Evolutionary conservation across 2,888 invertebrate genomes (phyloP).

Genomic region (Alsophila aescularia): DNA sequence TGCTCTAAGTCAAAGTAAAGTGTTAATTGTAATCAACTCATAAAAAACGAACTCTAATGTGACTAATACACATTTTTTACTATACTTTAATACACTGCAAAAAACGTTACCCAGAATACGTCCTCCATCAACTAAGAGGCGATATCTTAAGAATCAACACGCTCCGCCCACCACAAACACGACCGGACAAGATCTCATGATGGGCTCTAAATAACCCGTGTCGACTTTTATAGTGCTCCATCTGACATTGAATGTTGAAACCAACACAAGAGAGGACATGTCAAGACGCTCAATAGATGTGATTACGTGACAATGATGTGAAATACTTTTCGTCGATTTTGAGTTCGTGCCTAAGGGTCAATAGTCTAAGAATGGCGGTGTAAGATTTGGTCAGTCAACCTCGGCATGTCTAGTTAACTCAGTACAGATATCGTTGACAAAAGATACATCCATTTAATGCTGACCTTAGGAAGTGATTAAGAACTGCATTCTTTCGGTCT

Average conservation of each 20-base stretch:
- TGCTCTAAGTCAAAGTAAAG: too few relatives aligned
- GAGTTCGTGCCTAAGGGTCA: slow-evolving; percentile 15
- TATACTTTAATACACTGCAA: not conserved
- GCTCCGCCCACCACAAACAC: slow-evolving; percentile 67
- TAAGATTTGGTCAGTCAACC: slow-evolving; percentile 10
- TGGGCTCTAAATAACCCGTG: slow-evolving; percentile 68
- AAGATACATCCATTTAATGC: not conserved
- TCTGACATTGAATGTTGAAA: slow-evolving; percentile 68
- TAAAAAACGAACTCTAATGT: too few relatives aligned
- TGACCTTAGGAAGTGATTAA: too few relatives aligned
- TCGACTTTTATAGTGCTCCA: slow-evolving; percentile 68
- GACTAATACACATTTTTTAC: not conserved
- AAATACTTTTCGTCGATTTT: slow-evolving; percentile 20
- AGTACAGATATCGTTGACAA: slow-evolving; percentile 4
- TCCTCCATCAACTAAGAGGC: slow-evolving; percentile 43
- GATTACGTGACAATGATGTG: slow-evolving; percentile 50
- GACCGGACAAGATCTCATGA: slow-evolving; percentile 63
- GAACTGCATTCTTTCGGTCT: too few relatives aligned
- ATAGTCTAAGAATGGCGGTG: slow-evolving; percentile 6
- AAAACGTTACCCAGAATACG: slow-evolving; percentile 44
- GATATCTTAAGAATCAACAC: slow-evolving; percentile 71
- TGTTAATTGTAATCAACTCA: not conserved
- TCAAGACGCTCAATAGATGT: slow-evolving; percentile 54
- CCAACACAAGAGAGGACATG: slow-evolving; percentile 51
- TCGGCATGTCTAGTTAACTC: slow-evolving; percentile 13